Percentiles rank a stretch among this genome's conserved stretches.
Evolutionary conservation across 1,140 invertebrate species (phyloP).

Genomic region (Elymnias hypermnestra): DNA sequence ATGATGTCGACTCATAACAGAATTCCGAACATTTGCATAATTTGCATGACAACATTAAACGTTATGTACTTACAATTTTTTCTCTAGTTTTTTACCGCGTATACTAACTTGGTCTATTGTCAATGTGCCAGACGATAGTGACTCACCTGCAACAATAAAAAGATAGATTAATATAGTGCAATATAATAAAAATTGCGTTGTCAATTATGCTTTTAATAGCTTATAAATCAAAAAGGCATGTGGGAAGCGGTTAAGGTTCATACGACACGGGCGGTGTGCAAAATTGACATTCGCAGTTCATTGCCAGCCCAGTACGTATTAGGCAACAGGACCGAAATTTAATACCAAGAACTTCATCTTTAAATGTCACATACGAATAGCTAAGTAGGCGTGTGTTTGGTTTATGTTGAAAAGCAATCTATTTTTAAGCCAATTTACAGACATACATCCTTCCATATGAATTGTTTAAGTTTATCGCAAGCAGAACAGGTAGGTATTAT

Average conservation of each 20-base stretch:
- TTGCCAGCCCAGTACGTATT: constrained; percentile 4
- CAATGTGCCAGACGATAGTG: constrained; percentile 4
- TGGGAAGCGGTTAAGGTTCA: constrained; percentile 10
- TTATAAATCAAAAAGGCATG: constrained; percentile 11
- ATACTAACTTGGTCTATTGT: no score
- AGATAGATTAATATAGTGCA: constrained; percentile 25
- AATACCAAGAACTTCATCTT: background rate
- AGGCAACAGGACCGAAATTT: constrained; percentile 1
- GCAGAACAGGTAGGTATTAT: no score
- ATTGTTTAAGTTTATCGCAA: no score
- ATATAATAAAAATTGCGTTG: constrained; percentile 5
- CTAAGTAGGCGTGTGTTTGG: no score
- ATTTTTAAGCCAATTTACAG: no score
- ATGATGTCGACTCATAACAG: no score
- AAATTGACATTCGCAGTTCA: constrained; percentile 8
- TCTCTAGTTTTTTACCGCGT: no score
- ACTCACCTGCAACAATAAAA: constrained; percentile 42
- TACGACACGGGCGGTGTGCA: constrained; percentile 11
- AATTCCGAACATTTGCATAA: no score
- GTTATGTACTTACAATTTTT: no score
- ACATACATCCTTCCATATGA: no score
- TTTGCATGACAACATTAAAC: no score
- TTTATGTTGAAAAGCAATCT: no score
- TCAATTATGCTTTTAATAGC: constrained; percentile 1
- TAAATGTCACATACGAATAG: background rate